These are phyloP conservation scores for Tarsius wallacei DNA, from an alignment of 2,797 vertebrate species.

Conservation along the genomic window DNA sequence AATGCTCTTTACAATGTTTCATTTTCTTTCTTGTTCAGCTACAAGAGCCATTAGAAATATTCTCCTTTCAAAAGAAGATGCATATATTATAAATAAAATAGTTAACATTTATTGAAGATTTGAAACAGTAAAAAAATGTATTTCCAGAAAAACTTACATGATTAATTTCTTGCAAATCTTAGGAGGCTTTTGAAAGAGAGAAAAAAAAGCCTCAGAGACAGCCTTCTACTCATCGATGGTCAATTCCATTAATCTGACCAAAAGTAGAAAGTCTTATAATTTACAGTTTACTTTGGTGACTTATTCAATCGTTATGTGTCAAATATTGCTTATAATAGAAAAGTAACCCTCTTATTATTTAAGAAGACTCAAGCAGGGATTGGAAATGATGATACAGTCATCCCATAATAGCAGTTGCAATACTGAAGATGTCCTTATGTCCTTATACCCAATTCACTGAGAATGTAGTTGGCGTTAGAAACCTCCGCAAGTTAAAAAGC, in stretches of 20 bases:
- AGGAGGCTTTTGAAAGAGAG: slow-evolving; percentile 29
- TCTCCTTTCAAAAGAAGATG: slow-evolving; percentile 37
- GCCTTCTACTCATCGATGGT: background rate
- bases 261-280: slow-evolving; percentile 35
- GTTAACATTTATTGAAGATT: slow-evolving; percentile 43
- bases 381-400: background rate
- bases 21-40: background rate
- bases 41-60: slow-evolving; percentile 36
- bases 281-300: background rate
- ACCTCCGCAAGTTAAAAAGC: slow-evolving; percentile 1
- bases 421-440: background rate
- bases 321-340: slow-evolving; percentile 10
- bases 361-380: background rate
- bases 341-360: slow-evolving; percentile 1
- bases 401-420: background rate
- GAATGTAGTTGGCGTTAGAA: background rate
- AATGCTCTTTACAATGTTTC: background rate
- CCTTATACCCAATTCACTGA: background rate
- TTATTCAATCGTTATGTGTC: background rate
- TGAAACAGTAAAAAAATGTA: slow-evolving; percentile 48
- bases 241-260: background rate
- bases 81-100: slow-evolving; percentile 29
- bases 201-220: background rate
- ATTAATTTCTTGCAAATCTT: slow-evolving; percentile 59
- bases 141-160: background rate